These are phyloP conservation scores for Diarsia rubi DNA, from an alignment of 2,888 invertebrate genomes.

Conservation along the genomic window DNA sequence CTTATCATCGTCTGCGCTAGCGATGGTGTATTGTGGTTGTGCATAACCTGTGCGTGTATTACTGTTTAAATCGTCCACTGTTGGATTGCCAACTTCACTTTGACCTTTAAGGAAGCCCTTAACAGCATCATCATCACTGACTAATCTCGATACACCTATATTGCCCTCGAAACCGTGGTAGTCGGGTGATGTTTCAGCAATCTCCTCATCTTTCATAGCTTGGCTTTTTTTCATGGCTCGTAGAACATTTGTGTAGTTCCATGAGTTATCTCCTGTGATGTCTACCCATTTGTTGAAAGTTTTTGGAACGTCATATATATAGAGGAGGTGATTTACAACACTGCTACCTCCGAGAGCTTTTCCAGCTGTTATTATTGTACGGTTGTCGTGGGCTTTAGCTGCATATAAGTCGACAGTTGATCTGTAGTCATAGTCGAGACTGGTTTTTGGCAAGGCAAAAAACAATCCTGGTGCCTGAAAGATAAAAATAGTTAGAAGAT, in stretches of 20 bases:
- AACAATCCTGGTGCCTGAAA: slow-evolving; percentile 42
- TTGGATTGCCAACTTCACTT: slow-evolving; percentile 49
- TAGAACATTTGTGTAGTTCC: slow-evolving; percentile 35
- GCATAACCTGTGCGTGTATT: slow-evolving; percentile 47
- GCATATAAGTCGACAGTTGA: slow-evolving; percentile 36
- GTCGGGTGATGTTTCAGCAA: slow-evolving; percentile 9
- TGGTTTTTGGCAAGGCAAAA: slow-evolving; percentile 15
- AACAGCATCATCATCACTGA: neutral
- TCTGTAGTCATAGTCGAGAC: slow-evolving; percentile 33
- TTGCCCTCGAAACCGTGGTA: slow-evolving; percentile 55
- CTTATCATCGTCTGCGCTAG: neutral
- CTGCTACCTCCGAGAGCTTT: slow-evolving; percentile 46
- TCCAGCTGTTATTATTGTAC: slow-evolving; percentile 48
- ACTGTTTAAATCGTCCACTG: slow-evolving; percentile 52
- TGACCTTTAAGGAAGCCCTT: slow-evolving; percentile 51
- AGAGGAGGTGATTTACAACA: slow-evolving; percentile 43
- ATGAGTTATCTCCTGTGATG: slow-evolving; percentile 23
- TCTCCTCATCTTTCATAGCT: slow-evolving; percentile 26
- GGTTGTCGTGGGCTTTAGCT: slow-evolving; percentile 29
- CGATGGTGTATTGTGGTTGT: slow-evolving; percentile 41
- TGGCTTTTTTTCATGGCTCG: slow-evolving; percentile 50
- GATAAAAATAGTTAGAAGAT: neutral
- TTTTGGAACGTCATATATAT: slow-evolving; percentile 10
- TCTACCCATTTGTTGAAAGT: slow-evolving; percentile 36
- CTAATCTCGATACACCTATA: slow-evolving; percentile 45